Conservation (phyloP, 2,797 vertebrate species). For the Crocodylus rhombifer region DNA sequence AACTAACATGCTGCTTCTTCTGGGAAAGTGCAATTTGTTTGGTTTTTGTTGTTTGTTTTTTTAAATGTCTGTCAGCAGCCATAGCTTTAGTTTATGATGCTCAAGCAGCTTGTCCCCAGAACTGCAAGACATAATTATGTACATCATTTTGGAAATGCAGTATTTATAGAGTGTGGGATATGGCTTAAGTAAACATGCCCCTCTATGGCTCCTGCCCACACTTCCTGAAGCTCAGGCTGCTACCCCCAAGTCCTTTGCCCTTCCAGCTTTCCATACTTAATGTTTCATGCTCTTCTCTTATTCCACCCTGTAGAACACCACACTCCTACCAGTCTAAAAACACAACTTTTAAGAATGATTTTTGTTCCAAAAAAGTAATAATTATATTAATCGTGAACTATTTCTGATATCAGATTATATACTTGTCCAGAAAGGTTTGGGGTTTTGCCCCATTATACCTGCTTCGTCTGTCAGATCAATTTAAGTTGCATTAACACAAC, state of each 20-base stretch:
- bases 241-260: neutral
- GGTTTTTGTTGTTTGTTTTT: too few relatives aligned
- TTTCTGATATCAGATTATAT: neutral
- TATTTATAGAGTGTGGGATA: neutral
- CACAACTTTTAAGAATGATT: neutral
- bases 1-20: too few relatives aligned
- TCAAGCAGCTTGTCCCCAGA: neutral
- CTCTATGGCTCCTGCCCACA: neutral
- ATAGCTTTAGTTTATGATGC: neutral
- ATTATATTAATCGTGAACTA: neutral
- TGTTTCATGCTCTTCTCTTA: neutral
- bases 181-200: neutral
- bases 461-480: neutral
- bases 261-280: neutral
- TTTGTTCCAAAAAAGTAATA: neutral
- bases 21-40: too few relatives aligned
- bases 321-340: neutral
- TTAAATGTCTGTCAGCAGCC: too few relatives aligned
- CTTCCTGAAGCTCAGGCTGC: neutral
- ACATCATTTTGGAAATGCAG: neutral
- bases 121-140: neutral
- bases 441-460: neutral
- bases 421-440: neutral
- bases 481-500: neutral
- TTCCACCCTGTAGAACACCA: neutral